These are phyloP conservation scores for Drosophila nr. perissopoda DNA, from an alignment of 2,888 invertebrate species.

Conservation along the genomic window DNA sequence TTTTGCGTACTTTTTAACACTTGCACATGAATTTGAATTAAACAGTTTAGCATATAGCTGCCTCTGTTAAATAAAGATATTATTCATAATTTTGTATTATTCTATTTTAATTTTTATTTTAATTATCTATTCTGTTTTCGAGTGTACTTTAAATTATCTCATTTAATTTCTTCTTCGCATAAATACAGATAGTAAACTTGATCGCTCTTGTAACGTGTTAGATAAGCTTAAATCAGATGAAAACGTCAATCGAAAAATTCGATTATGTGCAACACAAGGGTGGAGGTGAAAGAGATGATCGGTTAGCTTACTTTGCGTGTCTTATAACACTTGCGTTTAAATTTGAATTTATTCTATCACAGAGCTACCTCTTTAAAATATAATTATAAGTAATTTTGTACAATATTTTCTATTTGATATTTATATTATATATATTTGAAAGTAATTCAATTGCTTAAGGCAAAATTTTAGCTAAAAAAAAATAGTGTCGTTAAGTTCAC, in stretches of 20 bases:
- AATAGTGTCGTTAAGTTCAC: neutral
- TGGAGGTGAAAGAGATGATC: neutral
- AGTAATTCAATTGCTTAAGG: neutral
- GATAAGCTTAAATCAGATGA: conserved; percentile 34
- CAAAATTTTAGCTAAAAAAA: neutral
- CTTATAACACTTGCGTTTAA: conserved; percentile 5
- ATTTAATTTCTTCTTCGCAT: conserved; percentile 28
- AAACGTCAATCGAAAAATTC: conserved; percentile 7
- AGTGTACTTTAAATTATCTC: conserved; percentile 48
- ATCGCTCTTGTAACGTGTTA: conserved; percentile 54
- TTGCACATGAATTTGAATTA: neutral
- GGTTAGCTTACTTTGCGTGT: conserved; percentile 6
- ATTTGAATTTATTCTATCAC: neutral
- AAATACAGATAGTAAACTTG: conserved; percentile 19
- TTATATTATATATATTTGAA: neutral
- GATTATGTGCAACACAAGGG: neutral
- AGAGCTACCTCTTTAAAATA: neutral
- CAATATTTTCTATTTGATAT: neutral
- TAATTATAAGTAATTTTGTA: neutral
- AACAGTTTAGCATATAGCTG: neutral
- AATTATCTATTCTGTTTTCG: conserved; percentile 69
- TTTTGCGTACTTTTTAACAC: conserved; percentile 16
- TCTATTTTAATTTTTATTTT: neutral
- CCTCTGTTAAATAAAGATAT: neutral
- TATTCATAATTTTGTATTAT: neutral